phyloP scores from a whole-genome alignment of 1,140 invertebrate species.

The Holotrichia oblita region DNA sequence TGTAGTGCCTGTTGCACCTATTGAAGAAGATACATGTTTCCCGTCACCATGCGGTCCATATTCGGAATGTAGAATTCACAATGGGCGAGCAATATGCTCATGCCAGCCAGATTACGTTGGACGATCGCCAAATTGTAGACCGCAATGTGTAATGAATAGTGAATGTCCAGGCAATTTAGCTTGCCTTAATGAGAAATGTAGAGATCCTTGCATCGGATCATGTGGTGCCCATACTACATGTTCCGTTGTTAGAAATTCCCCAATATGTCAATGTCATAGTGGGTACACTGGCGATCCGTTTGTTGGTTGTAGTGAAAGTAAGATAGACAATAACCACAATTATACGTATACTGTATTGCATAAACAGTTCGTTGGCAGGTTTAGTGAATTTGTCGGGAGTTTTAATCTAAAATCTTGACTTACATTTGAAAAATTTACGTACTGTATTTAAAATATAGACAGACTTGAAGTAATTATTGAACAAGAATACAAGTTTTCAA shows the following conservation, averaged over 20 bases:
- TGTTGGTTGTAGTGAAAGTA: conserved; percentile 66
- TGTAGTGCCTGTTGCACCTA: conserved; percentile 62
- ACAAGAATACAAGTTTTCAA: too few species aligned
- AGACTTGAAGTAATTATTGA: too few species aligned
- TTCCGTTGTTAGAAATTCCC: conserved; percentile 77
- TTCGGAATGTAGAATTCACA: conserved; percentile 76
- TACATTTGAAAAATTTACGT: too few species aligned
- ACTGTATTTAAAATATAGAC: too few species aligned
- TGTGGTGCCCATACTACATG: conserved; percentile 77
- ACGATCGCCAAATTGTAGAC: conserved; percentile 78
- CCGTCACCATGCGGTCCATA: conserved; percentile 85
- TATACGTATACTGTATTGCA: too few species aligned
- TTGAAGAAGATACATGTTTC: conserved; percentile 70
- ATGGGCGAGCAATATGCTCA: conserved; percentile 76
- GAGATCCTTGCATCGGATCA: conserved; percentile 79
- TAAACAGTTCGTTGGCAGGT: too few species aligned
- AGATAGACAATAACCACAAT: neutral
- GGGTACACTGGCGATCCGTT: conserved; percentile 83
- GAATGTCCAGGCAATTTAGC: conserved; percentile 79
- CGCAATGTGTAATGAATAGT: conserved; percentile 79
- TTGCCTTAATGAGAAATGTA: conserved; percentile 79
- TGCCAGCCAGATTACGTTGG: conserved; percentile 78
- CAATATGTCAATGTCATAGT: conserved; percentile 76
- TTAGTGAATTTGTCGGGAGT: too few species aligned
- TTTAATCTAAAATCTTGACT: too few species aligned